A percentile compares a stretch with the other conserved stretches of the same genome.
phyloP scores from a whole-genome alignment of 2,113 vertebrate species.

The Delphinus delphis region DNA sequence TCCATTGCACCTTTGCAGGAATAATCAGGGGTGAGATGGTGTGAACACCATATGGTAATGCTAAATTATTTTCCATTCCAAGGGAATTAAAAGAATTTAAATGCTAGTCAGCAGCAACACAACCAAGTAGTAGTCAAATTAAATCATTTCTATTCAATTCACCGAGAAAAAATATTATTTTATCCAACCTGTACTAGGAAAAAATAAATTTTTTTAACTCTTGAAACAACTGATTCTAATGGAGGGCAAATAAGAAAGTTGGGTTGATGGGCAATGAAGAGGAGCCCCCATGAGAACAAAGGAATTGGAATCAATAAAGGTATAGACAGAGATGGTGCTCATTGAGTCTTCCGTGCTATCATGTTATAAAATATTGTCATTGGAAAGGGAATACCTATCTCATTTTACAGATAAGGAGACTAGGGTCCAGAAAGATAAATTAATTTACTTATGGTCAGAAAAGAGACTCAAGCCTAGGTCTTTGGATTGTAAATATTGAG shows the following conservation, averaged over 20 bases:
- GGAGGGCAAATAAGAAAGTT: not conserved
- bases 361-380: not conserved
- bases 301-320: not conserved
- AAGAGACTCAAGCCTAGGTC: not conserved
- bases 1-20: not conserved
- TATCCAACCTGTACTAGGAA: not conserved
- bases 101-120: not conserved
- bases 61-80: not conserved
- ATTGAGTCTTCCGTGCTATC: not conserved
- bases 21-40: not conserved
- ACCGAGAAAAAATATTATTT: not conserved
- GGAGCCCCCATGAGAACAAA: not conserved
- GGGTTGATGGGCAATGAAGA: not conserved
- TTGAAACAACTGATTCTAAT: not conserved
- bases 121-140: not conserved
- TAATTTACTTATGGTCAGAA: not conserved
- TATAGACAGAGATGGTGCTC: not conserved
- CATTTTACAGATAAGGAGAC: not conserved
- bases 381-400: not conserved
- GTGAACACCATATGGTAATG: not conserved
- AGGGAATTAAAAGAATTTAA: not conserved
- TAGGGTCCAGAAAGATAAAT: not conserved
- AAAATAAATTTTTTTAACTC: not conserved
- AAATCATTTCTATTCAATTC: not conserved
- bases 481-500: not conserved